phyloP scores from a whole-genome alignment of 2,113 vertebrate species.

The Xiphophorus couchianus region DNA sequence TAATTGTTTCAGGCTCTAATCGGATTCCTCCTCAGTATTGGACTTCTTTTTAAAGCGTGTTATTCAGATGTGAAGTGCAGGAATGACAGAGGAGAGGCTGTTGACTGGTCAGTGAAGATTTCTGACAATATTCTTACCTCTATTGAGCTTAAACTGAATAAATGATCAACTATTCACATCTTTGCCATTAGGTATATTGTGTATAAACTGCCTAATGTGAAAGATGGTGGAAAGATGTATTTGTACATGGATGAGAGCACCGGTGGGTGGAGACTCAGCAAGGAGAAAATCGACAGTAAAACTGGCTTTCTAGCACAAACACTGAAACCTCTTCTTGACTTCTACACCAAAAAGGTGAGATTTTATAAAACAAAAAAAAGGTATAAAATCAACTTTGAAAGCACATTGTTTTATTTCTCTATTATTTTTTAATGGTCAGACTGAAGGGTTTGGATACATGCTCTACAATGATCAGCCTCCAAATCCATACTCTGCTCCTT shows the following conservation, averaged over 20 bases:
- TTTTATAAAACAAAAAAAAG: neutral
- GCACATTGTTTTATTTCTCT: neutral
- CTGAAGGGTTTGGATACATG: conserved; percentile 61
- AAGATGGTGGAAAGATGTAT: conserved; percentile 33
- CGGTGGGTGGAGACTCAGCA: conserved; percentile 39
- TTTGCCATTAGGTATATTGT: conserved; percentile 57
- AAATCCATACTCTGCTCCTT: rapidly evolving
- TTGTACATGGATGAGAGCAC: conserved; percentile 68
- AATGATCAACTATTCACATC: neutral
- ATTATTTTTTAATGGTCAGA: conserved; percentile 27
- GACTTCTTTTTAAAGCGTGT: conserved; percentile 21
- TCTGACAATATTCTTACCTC: neutral
- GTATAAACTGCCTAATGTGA: conserved; percentile 46
- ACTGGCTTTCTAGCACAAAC: conserved; percentile 54
- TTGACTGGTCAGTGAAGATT: conserved; percentile 58
- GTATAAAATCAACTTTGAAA: neutral
- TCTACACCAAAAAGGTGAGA: conserved; percentile 30
- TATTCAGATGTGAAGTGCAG: conserved; percentile 50
- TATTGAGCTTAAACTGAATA: neutral
- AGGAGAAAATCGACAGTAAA: conserved; percentile 10
- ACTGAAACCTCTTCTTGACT: conserved; percentile 57
- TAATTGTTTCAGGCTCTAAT: conserved; percentile 39
- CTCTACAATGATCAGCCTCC: conserved; percentile 69
- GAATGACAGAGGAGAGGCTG: conserved; percentile 16
- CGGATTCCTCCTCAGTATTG: conserved; percentile 5